Evolutionary conservation across 64 coral and sea anemone genomes (phyloP), one percentile per base, ranked within the genome.

Genomic region (Actinia equina): DNA sequence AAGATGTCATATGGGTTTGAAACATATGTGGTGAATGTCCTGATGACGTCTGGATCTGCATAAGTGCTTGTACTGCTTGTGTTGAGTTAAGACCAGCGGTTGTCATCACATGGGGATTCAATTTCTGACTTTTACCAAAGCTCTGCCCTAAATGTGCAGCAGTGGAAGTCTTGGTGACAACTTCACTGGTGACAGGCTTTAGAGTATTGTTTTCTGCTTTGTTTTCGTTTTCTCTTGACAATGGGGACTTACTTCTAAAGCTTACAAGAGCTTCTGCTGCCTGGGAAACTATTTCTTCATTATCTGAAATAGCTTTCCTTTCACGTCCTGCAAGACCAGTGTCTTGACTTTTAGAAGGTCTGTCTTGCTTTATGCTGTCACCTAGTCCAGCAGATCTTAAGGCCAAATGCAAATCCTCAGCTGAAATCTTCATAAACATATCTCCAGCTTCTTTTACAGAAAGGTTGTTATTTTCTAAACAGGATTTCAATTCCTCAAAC

Each of bases 261-360:
- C 90, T 92, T 17, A 92, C 90, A 17, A 92, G 41, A 37, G 90
- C 90, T 76, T 92, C 90, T 4, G 90, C 90, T 20, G 90, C 90
- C 52, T 92, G 90, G 0, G 90, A 92, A 17, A 92, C 60, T 10
- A 83, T 92, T 16, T 80, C 90, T 53, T 87, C 77, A 44, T 55
- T 60, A 85, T 85, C 83, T 52, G 83, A 85, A 63, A 85, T 85
- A 5, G 30, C 59, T 63, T 85, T 85, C 15, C 59, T 85, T 18
- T 85, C 83, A 2, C 58, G 17, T 80, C 44, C 56, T 52, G 22
- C 25, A 25, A 10, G 25, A 23, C 17, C 22, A 59, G 81, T 54
- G 25, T 64, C 79, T 82, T 22, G 30, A 13, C 55, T 79, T 30
- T 53, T 69, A 18, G 46, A 49, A 49, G 46, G 53, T 42, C 60